Percentiles rank a stretch among this genome's conserved stretches.
Conservation (phyloP, 92 coral and sea anemone genomes). For the Heteractis magnifica region DNA sequence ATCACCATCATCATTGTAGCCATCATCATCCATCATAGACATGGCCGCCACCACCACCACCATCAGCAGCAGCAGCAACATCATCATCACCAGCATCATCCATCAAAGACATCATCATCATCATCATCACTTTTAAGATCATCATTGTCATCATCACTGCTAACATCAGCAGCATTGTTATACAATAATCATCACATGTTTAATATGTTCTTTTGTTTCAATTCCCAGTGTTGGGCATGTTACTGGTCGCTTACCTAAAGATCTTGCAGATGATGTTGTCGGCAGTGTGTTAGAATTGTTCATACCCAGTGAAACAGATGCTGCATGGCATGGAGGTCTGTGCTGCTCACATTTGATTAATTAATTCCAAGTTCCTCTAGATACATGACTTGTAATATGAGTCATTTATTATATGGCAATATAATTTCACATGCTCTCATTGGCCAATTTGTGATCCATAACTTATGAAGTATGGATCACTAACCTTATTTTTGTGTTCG, state of each 20-base stretch:
- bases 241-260: slow-evolving; percentile 96
- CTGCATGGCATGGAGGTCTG: slow-evolving; percentile 99
- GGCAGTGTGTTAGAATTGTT: slow-evolving; percentile 84
- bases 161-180: not conserved
- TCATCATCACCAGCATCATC: not conserved
- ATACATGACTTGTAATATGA: too few relatives aligned
- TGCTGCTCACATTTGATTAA: not conserved
- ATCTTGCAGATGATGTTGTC: slow-evolving; percentile 95
- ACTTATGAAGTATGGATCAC: too few relatives aligned
- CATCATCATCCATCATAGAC: not conserved
- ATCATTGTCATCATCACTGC: not conserved
- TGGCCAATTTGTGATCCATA: too few relatives aligned
- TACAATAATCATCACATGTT: not conserved
- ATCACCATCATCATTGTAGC: not conserved
- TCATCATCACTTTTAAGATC: not conserved
- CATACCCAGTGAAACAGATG: slow-evolving; percentile 86
- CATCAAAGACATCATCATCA: too few relatives aligned
- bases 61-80: not conserved
- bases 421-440: too few relatives aligned
- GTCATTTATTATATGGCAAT: too few relatives aligned
- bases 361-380: too few relatives aligned
- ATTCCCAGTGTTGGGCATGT: slow-evolving; percentile 76
- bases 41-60: not conserved
- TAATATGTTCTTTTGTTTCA: not conserved
- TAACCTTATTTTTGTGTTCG: too few relatives aligned